Evolutionary conservation across 1,140 invertebrate species (phyloP), one percentile per base, ranked within the genome.

Genomic region (Procambarus clarkii): DNA sequence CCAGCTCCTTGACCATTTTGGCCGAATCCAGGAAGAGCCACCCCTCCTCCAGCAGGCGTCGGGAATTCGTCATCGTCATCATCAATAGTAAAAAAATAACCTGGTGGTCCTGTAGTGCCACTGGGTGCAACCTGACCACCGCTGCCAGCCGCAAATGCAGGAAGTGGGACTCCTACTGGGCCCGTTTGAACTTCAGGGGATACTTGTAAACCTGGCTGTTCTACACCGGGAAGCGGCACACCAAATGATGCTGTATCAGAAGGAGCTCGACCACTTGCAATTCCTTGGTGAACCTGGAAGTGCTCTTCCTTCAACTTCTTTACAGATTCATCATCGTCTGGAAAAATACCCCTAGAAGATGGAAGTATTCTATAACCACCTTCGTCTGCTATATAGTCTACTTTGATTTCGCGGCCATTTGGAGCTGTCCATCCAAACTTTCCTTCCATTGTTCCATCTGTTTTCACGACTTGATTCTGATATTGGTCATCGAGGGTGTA

Each of bases 371-470:
- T 34, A 60, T 88, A 93, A 1, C 92, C 92, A 18, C 92, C 92
- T 24, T 93, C 85, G 50, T 93, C 92, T 2, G 92, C 92, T 0
- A 93, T 46, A 76, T 93, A 93, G 64, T 93, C 48, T 4, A 93
- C 81, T 21, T 76, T 85, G 18, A 93, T 82, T 64, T 91, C 82
- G 2, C 64, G 90, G 0, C 92, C 92, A 21, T 80, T 74, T 9
- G 92, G 92, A 24, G 92, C 86, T 0, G 86, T 93, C 92, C 92
- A 93, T 18, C 92, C 92, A 78, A 79, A 93, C 8, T 80, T 78
- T 3, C 92, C 92, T 46, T 91, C 77, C 86, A 93, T 93, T 13
- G 89, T 81, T 69, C 92, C 92, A 85, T 91, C 82, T 0, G 44
- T 21, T 24, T 91, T 82, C 0, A 93, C 92, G 9, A 64, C 69